Percentiles rank a stretch among this genome's conserved stretches.
These are phyloP conservation scores for Holothuria leucospilota DNA, from an alignment of 53 echinoderm and acorn worm species.

Conservation along the genomic window DNA sequence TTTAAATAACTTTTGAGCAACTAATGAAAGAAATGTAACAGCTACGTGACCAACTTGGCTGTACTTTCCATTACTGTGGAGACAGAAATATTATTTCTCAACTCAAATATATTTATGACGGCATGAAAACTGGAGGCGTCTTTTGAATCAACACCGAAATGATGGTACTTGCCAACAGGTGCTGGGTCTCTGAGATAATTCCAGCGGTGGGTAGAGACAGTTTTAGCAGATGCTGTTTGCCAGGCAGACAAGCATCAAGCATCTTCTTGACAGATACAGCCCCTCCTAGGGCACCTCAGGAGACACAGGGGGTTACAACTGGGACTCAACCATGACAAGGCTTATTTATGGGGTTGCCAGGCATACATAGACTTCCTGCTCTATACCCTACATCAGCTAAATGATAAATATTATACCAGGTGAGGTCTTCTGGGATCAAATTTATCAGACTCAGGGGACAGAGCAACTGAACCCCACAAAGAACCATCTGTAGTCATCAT, in stretches of 20 bases:
- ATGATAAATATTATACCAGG: neutral
- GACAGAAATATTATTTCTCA: no score
- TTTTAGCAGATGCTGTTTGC: neutral
- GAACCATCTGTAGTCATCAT: neutral
- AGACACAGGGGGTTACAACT: neutral
- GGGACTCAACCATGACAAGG: no score
- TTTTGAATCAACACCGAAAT: slow-evolving; percentile 5
- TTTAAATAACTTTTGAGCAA: no score
- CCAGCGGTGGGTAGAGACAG: neutral
- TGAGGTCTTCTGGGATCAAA: neutral
- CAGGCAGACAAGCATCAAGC: neutral
- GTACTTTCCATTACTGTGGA: no score
- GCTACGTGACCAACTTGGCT: no score
- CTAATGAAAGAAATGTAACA: no score
- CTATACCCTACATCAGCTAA: no score
- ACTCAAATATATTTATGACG: no score
- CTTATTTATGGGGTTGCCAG: no score
- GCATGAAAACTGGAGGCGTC: no score
- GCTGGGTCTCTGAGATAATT: slow-evolving; percentile 7
- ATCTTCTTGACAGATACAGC: slow-evolving; percentile 17
- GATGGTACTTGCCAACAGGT: slow-evolving; percentile 7
- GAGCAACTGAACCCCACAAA: neutral
- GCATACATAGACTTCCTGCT: no score
- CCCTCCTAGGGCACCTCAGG: slow-evolving; percentile 11
- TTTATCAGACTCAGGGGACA: slow-evolving; percentile 15